These are phyloP conservation scores for Cyanocitta stelleri DNA, from an alignment of 2,113 vertebrate species.

Conservation along the genomic window DNA sequence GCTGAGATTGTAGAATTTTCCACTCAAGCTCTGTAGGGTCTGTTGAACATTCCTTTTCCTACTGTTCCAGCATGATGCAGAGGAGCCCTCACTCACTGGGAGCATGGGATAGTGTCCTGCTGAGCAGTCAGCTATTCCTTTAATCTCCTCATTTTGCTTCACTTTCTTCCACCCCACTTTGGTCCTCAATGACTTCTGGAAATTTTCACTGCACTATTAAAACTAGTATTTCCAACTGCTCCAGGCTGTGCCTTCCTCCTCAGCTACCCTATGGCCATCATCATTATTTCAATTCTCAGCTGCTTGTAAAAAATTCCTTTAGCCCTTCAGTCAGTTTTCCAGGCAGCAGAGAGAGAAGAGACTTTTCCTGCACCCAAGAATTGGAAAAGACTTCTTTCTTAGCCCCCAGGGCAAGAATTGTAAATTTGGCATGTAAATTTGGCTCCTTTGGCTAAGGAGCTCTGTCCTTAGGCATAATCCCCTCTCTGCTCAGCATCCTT, in stretches of 20 bases:
- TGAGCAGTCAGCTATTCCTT: background rate
- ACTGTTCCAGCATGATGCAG: background rate
- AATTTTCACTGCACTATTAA: background rate
- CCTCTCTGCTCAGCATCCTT: background rate
- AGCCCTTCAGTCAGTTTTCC: background rate
- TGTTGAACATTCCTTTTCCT: background rate
- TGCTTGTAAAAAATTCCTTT: background rate
- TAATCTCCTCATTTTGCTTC: background rate
- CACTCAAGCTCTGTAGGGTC: background rate
- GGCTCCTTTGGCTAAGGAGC: background rate
- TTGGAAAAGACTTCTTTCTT: background rate
- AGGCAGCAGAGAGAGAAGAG: background rate
- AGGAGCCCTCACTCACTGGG: background rate
- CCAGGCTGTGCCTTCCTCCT: background rate
- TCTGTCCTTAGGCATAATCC: background rate
- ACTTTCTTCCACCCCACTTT: background rate
- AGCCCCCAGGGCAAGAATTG: background rate
- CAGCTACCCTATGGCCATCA: background rate
- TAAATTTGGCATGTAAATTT: background rate
- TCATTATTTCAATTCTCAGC: background rate
- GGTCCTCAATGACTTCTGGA: background rate
- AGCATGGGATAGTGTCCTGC: background rate
- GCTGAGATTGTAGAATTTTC: background rate
- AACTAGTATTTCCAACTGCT: background rate
- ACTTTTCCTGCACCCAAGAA: background rate